Conservation (phyloP, 1,140 invertebrate genomes). For the Caenorhabditis brenneri region DNA sequence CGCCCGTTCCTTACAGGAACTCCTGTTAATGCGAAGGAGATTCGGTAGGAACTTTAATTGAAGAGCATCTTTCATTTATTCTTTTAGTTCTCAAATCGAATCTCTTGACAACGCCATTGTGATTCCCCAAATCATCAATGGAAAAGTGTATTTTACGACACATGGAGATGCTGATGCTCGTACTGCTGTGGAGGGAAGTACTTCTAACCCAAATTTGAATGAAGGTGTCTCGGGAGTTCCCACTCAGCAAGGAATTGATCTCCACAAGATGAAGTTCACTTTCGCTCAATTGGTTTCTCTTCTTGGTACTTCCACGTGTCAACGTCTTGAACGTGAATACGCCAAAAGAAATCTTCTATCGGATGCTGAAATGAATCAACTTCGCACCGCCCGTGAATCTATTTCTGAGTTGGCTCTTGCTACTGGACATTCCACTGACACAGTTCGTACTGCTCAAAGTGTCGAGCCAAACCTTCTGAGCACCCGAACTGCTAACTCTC, state of each 20-base stretch:
- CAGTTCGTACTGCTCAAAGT: neutral
- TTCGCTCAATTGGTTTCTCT: neutral
- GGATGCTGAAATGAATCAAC: neutral
- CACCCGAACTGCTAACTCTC: slow-evolving; percentile 5
- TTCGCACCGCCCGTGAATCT: slow-evolving; percentile 13
- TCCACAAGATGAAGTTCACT: neutral
- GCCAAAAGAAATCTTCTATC: neutral
- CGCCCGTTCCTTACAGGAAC: slow-evolving; percentile 24
- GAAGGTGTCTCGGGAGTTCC: neutral
- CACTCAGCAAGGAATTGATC: neutral
- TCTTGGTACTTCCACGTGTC: neutral
- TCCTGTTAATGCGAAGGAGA: slow-evolving; percentile 22
- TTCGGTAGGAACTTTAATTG: neutral
- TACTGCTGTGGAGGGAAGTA: slow-evolving; percentile 5
- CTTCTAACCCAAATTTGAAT: slow-evolving; percentile 9
- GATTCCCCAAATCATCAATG: neutral
- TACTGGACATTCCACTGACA: neutral
- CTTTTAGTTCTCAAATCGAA: neutral
- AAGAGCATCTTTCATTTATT: too few relatives aligned
- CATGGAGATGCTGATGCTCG: slow-evolving; percentile 11
- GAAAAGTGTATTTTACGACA: slow-evolving; percentile 19
- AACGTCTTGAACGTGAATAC: neutral
- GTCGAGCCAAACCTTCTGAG: slow-evolving; percentile 30
- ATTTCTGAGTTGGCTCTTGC: neutral
- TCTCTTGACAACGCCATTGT: slow-evolving; percentile 21